Evolutionary conservation across 2,113 vertebrate genomes (phyloP).

Genomic region (Dryoscopus gambensis): DNA sequence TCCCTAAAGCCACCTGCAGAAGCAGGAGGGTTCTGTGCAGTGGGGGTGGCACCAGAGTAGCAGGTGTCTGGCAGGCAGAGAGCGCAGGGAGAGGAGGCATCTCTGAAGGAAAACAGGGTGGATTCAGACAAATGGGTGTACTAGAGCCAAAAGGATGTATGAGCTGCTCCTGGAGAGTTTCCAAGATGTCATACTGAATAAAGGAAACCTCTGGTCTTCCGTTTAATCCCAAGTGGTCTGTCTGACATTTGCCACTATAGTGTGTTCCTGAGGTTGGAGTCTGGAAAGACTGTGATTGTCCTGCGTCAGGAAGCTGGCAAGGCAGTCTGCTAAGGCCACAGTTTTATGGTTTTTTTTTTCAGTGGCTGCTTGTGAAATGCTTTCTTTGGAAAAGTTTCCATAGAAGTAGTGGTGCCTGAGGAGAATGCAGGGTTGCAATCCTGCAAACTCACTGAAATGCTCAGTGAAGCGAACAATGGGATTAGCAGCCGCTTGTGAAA

Average conservation of each 20-base stretch:
- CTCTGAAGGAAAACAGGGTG: neutral
- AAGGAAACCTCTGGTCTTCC: neutral
- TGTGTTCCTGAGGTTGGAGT: neutral
- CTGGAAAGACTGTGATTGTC: slow-evolving; percentile 17
- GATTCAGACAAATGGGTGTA: neutral
- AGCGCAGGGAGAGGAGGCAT: neutral
- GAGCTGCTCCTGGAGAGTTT: slow-evolving; percentile 12
- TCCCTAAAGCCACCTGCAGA: neutral
- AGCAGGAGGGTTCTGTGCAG: neutral
- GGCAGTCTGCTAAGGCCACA: neutral
- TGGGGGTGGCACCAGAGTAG: neutral
- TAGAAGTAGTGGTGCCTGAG: neutral
- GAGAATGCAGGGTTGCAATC: neutral
- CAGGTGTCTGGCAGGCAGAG: neutral
- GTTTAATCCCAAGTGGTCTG: slow-evolving; percentile 9
- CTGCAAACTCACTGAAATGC: neutral
- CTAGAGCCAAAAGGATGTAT: neutral
- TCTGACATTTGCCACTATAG: slow-evolving; percentile 19
- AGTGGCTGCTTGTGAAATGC: neutral
- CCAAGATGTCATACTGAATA: slow-evolving; percentile 5
- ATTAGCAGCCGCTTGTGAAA: neutral
- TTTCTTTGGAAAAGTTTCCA: neutral
- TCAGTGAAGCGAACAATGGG: neutral
- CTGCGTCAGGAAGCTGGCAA: neutral
- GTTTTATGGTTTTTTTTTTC: neutral